phyloP scores from a whole-genome alignment of 2,113 vertebrate species.

The Paramisgurnus dabryanus region DNA sequence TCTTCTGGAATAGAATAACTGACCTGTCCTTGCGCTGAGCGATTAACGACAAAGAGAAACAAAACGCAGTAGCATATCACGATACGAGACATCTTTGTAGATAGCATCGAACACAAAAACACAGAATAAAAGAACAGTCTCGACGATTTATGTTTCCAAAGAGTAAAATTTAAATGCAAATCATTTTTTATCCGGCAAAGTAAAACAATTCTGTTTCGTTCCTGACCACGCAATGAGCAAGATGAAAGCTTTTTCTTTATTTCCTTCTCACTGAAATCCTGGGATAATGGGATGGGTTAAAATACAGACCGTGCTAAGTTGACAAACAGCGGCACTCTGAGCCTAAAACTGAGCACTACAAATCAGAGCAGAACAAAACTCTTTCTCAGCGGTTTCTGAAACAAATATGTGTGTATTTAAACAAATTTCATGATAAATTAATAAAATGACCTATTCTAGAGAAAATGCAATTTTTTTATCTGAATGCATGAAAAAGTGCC shows the following conservation, averaged over 20 bases:
- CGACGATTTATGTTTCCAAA: background rate
- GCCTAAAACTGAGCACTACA: background rate
- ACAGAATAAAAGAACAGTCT: background rate
- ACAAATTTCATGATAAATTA: too few species aligned
- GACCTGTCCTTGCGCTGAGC: conserved; percentile 54
- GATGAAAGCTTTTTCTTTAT: background rate
- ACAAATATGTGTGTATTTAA: too few species aligned
- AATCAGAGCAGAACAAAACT: background rate
- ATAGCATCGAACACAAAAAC: background rate
- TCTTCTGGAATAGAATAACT: conserved; percentile 74
- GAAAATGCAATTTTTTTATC: background rate
- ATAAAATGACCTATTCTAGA: background rate
- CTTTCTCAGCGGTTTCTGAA: too few species aligned
- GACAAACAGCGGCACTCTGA: conserved; percentile 54
- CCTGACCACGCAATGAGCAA: background rate
- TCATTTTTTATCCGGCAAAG: background rate
- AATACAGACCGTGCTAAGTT: background rate
- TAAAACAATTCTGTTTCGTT: background rate
- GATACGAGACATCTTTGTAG: conserved; percentile 30
- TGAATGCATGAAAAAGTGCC: too few species aligned
- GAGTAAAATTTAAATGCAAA: background rate
- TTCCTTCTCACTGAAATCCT: background rate
- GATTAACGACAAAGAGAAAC: conserved; percentile 36
- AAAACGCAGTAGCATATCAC: conserved; percentile 59
- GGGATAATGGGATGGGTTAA: background rate